These are phyloP conservation scores for Haplochromis vanheusdeni DNA, from an alignment of 2,113 vertebrate genomes.

Conservation along the genomic window DNA sequence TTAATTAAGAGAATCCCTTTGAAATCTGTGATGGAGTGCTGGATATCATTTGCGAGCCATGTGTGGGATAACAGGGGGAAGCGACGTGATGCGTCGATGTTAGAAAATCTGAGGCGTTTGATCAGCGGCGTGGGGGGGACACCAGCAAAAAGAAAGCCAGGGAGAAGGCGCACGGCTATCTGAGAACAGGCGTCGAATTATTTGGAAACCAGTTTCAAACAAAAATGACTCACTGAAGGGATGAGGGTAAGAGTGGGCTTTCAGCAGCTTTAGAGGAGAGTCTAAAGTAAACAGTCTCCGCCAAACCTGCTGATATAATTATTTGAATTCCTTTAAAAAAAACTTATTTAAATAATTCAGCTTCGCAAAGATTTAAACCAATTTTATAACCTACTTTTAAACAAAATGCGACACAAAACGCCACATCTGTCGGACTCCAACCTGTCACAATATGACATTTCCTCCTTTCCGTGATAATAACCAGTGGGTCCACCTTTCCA, in stretches of 20 bases:
- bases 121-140: constrained; percentile 7
- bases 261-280: background rate
- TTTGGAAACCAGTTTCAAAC: background rate
- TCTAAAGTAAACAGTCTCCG: background rate
- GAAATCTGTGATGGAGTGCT: constrained; percentile 21
- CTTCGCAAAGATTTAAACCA: background rate
- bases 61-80: background rate
- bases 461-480: background rate
- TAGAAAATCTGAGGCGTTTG: constrained; percentile 16
- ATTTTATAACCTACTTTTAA: background rate
- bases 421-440: background rate
- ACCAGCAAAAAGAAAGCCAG: background rate
- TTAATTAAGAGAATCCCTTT: constrained; percentile 52
- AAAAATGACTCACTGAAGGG: background rate
- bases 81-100: background rate
- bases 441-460: background rate
- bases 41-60: constrained; percentile 15
- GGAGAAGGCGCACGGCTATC: background rate
- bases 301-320: background rate
- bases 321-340: background rate
- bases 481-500: background rate
- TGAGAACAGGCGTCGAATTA: background rate
- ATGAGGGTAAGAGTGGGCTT: background rate
- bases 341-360: background rate
- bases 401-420: background rate